Conservation (phyloP, 2,113 vertebrate species). For the Fregata magnificens region DNA sequence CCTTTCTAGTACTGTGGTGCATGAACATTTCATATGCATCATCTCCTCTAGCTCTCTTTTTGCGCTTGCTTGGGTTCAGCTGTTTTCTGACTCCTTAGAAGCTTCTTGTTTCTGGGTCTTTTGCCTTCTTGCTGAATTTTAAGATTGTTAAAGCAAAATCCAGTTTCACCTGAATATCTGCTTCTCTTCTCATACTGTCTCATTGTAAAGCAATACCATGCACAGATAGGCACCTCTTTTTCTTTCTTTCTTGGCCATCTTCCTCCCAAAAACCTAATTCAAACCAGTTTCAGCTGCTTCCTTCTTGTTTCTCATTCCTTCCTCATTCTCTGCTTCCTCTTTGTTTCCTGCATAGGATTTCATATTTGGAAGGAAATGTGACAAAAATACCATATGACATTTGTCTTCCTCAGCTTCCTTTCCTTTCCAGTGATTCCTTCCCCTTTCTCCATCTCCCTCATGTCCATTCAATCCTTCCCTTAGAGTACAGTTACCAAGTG, state of each 20-base stretch:
- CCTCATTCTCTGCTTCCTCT: neutral
- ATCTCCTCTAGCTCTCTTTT: neutral
- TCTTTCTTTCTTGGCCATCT: neutral
- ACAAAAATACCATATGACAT: neutral
- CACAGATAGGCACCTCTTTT: neutral
- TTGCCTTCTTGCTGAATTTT: neutral
- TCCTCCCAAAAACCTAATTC: neutral
- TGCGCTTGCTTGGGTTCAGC: neutral
- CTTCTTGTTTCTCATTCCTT: neutral
- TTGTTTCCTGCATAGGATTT: neutral
- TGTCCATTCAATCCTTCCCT: neutral
- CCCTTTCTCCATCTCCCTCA: neutral
- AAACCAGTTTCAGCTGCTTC: neutral
- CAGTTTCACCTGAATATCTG: neutral
- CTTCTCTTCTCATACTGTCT: neutral
- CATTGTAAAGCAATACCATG: neutral
- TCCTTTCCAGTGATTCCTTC: neutral
- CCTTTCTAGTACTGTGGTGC: neutral
- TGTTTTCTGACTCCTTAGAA: neutral
- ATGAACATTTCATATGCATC: neutral
- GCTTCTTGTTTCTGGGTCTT: neutral
- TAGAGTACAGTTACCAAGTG: neutral
- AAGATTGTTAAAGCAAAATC: neutral
- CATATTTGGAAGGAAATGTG: neutral
- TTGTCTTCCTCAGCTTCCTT: neutral